phyloP scores from a whole-genome alignment of 2,888 invertebrate species.

The Platycheirus rosarum region DNA sequence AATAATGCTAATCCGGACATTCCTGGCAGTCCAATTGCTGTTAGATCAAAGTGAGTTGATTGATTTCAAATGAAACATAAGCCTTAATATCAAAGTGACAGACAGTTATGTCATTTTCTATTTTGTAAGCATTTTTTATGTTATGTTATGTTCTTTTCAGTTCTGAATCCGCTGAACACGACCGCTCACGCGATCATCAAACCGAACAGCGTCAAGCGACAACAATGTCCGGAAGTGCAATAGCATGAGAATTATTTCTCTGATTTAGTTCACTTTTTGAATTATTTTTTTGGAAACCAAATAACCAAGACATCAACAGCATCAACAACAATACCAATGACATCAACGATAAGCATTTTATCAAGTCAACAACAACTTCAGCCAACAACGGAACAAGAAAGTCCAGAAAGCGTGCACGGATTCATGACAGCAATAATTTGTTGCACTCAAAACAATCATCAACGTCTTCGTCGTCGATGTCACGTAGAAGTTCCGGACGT shows the following conservation, averaged over 20 bases:
- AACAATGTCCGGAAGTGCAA: slow-evolving; percentile 83
- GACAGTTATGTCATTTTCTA: background rate
- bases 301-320: slow-evolving; percentile 52
- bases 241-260: slow-evolving; percentile 84
- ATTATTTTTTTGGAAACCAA: slow-evolving; percentile 76
- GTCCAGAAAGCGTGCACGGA: slow-evolving; percentile 50
- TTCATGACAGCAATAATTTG: slow-evolving; percentile 65
- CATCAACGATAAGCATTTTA: slow-evolving; percentile 59
- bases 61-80: too few relatives aligned
- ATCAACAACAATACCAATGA: slow-evolving; percentile 29
- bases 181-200: slow-evolving; percentile 81
- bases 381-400: slow-evolving; percentile 9
- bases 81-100: too few relatives aligned
- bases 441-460: slow-evolving; percentile 44
- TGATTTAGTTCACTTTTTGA: slow-evolving; percentile 83
- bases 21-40: slow-evolving; percentile 82
- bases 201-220: slow-evolving; percentile 81
- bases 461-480: background rate
- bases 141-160: slow-evolving; percentile 75
- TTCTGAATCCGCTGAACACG: slow-evolving; percentile 82
- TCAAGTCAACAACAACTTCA: slow-evolving; percentile 26
- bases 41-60: slow-evolving; percentile 81
- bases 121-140: slow-evolving; percentile 55
- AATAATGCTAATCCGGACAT: slow-evolving; percentile 82
- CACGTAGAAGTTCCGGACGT: slow-evolving; percentile 39